Conservation (phyloP, 1,140 invertebrate species). For the Caenorhabditis brenneri region DNA sequence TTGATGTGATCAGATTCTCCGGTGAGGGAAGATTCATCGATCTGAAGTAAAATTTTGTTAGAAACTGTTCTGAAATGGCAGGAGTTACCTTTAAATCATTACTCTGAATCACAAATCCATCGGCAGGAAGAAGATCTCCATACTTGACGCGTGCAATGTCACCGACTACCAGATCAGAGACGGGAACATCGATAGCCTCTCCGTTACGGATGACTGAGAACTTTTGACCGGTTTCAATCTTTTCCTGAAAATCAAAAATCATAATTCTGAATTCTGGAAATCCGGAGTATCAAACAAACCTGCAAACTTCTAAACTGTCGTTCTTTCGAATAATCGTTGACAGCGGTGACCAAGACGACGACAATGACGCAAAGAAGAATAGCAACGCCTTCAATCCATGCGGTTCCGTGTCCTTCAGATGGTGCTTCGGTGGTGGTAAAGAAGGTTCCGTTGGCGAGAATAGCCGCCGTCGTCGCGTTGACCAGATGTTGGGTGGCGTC, state of each 20-base stretch:
- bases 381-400: slow-evolving; percentile 70
- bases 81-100: slow-evolving; percentile 68
- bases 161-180: slow-evolving; percentile 95
- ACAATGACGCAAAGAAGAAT: slow-evolving; percentile 70
- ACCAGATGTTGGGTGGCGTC: background rate
- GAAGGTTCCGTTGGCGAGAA: slow-evolving; percentile 22
- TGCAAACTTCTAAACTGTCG: slow-evolving; percentile 69
- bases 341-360: slow-evolving; percentile 69
- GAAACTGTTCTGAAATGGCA: no score
- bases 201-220: slow-evolving; percentile 91
- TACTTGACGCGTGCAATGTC: slow-evolving; percentile 86
- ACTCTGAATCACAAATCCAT: slow-evolving; percentile 69
- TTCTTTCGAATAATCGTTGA: slow-evolving; percentile 70
- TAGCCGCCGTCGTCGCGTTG: background rate
- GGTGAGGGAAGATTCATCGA: slow-evolving; percentile 71
- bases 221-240: slow-evolving; percentile 98
- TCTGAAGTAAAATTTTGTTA: slow-evolving; percentile 32
- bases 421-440: slow-evolving; percentile 36
- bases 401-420: slow-evolving; percentile 60
- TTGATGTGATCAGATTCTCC: slow-evolving; percentile 71
- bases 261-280: background rate
- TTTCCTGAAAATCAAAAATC: slow-evolving; percentile 73
- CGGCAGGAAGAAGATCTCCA: slow-evolving; percentile 69
- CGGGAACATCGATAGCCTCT: slow-evolving; percentile 90
- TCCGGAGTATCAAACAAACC: no score